Conservation (phyloP, 2,888 invertebrate genomes). For the Microctonus brassicae region DNA sequence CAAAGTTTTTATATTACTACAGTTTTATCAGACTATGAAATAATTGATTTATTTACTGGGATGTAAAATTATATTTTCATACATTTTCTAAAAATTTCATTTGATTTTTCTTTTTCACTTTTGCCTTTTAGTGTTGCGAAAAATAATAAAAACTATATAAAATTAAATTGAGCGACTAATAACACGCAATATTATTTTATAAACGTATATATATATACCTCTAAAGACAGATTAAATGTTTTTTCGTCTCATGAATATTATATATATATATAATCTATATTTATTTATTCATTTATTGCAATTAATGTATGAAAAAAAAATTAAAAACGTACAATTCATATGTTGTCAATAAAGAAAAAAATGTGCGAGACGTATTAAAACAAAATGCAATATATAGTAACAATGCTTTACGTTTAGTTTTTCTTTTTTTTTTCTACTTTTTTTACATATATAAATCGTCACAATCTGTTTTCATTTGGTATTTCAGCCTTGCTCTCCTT, state of each 20-base stretch:
- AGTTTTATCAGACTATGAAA: not conserved
- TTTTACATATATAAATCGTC: slow-evolving; percentile 25
- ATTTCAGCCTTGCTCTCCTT: slow-evolving; percentile 54
- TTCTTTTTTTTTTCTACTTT: not conserved
- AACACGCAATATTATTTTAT: not conserved
- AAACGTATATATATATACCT: not conserved
- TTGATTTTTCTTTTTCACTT: not conserved
- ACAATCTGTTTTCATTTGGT: slow-evolving; percentile 49
- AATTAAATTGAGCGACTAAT: not conserved
- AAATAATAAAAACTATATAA: not conserved
- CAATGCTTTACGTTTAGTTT: not conserved
- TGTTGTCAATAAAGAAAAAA: not conserved
- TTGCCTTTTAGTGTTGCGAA: not conserved
- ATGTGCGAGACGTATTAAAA: not conserved
- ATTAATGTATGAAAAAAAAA: slow-evolving; percentile 16
- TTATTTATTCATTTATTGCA: too few relatives aligned
- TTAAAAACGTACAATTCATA: not conserved
- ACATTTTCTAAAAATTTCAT: too few relatives aligned
- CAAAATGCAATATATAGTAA: not conserved
- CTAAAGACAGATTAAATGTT: not conserved
- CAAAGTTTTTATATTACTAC: not conserved
- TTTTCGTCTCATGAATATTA: not conserved
- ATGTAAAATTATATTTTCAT: too few relatives aligned
- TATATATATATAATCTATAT: not conserved
- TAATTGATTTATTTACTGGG: too few relatives aligned